Base-by-base conservation (phyloP, 1,140 invertebrate species). In the Drosophila sulfurigaster region DNA sequence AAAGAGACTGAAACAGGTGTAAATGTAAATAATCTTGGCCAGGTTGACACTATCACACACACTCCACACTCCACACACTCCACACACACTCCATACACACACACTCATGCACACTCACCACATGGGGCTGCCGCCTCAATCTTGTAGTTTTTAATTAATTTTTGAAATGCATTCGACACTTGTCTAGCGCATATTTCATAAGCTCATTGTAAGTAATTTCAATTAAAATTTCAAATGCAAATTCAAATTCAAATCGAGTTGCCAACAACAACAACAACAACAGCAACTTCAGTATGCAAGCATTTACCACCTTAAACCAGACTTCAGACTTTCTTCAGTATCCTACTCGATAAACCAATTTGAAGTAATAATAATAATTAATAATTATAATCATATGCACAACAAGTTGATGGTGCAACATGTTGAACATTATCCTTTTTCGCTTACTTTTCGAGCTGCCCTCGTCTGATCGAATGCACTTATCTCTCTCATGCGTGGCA, bases 11-110 rank as follows among this genome's bases (percentile, higher is more conserved):
- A 54, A 54, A 60, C 82, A 87, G 82, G 82, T 87, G 82, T 87
- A 88, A 87, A 87, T 88, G 82, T 87, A 82, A 87, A 87, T 87
- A 87, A 87, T 87, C 79, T 88, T 48, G 77, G 56, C 76, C 82
- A 87, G 70, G 57, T 82, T 79, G 75, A 75, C 80, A 74, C 80
- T 82, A 62, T 30, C 66, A 68, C 81, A 45, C 10, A 59, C 30
- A 57, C 51, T 48, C 51, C 3, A 3, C 20, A 20, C 20, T 0
- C 16, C 16, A 48, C 35, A 43, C 35, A 52, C 35, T 48, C 51
- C 20, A 25, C 20, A 20, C 3, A 3, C 20, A 20, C 20, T 0
- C 16, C 16, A 48, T 28, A 43, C 35, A 52, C 35, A 11, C 20
- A 41, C 51, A 57, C 32, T 41, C 75, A 71, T 15, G 28, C 52